A percentile compares a stretch with the other conserved stretches of the same genome.
These are phyloP conservation scores for Tiliacea citrago DNA, from an alignment of 2,888 invertebrate species.

Conservation along the genomic window DNA sequence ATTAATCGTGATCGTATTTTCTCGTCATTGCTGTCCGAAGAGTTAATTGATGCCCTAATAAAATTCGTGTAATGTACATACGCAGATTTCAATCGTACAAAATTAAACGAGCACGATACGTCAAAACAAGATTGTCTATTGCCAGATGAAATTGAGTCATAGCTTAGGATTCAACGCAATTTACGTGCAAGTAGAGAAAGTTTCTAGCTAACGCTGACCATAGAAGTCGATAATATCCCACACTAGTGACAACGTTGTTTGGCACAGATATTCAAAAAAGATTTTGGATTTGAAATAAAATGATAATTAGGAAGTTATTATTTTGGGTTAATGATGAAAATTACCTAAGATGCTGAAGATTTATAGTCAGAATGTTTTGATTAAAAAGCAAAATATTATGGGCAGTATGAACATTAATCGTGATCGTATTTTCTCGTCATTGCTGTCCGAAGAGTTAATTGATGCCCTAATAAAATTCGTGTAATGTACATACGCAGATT, in stretches of 20 bases:
- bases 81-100: slow-evolving; percentile 18
- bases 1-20: slow-evolving; percentile 44
- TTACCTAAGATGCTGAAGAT: slow-evolving; percentile 16
- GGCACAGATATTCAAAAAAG: no score
- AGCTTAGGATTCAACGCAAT: slow-evolving; percentile 29
- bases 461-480: slow-evolving; percentile 47
- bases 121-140: slow-evolving; percentile 49
- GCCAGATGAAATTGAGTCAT: slow-evolving; percentile 35
- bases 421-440: slow-evolving; percentile 43
- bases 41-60: slow-evolving; percentile 49
- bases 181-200: slow-evolving; percentile 50
- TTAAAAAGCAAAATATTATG: slow-evolving; percentile 39
- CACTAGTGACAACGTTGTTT: no score
- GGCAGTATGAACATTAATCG: slow-evolving; percentile 18
- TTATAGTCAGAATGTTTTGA: slow-evolving; percentile 27
- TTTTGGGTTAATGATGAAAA: slow-evolving; percentile 13
- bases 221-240: no score
- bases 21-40: slow-evolving; percentile 22
- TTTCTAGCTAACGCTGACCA: slow-evolving; percentile 24
- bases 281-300: neutral
- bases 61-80: slow-evolving; percentile 37
- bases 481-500: slow-evolving; percentile 23
- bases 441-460: slow-evolving; percentile 38
- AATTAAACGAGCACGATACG: slow-evolving; percentile 10
- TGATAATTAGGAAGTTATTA: slow-evolving; percentile 2